Conservation (phyloP, 1,140 invertebrate species). For the Pantala flavescens region DNA sequence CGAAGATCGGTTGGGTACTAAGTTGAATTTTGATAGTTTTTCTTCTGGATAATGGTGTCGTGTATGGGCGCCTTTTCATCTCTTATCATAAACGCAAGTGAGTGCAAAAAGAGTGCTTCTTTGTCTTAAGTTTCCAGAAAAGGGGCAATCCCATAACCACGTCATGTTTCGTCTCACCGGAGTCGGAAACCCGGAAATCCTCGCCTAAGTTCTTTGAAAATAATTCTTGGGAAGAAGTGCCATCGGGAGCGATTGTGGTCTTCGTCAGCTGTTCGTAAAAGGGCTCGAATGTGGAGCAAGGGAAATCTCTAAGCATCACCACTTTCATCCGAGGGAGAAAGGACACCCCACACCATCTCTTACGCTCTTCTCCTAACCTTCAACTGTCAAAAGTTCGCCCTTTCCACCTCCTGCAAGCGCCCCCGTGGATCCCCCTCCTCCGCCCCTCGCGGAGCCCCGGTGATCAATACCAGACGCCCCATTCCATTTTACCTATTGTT, state of each 20-base stretch:
- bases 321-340: conserved; percentile 4
- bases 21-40: too few species aligned
- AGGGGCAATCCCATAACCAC: too few species aligned
- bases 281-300: background rate
- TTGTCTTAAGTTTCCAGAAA: too few species aligned
- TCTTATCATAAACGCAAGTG: too few species aligned
- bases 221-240: too few species aligned
- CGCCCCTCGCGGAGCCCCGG: background rate
- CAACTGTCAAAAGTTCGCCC: background rate
- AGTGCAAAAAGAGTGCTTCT: too few species aligned
- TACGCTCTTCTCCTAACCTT: background rate
- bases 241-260: background rate
- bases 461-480: conserved; percentile 3
- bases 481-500: background rate
- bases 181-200: too few species aligned
- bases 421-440: background rate
- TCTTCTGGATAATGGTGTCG: too few species aligned
- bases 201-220: too few species aligned
- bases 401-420: background rate
- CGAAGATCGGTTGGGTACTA: too few species aligned
- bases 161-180: too few species aligned
- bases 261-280: background rate
- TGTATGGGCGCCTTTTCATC: too few species aligned
- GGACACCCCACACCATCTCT: background rate
- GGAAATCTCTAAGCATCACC: background rate